Percentiles rank a stretch among this genome's conserved stretches.
Evolutionary conservation across 2,797 vertebrate species (phyloP).

Genomic region (Threskiornis aethiopicus): DNA sequence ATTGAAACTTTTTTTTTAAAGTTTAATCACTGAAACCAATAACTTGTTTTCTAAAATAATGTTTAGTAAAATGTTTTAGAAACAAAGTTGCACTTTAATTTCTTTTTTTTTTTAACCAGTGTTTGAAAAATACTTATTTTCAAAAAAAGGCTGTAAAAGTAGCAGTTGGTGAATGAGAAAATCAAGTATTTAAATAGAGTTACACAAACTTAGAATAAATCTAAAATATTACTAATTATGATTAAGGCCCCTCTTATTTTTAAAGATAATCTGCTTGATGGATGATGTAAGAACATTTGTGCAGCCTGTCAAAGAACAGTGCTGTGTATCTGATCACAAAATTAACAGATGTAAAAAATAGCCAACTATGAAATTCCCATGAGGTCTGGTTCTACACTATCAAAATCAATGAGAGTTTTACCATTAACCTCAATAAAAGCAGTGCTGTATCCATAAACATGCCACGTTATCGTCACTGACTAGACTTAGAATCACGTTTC

Average conservation of each 20-base stretch:
- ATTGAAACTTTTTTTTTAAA: background rate
- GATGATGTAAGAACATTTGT: background rate
- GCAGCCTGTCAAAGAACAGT: background rate
- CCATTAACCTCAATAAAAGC: background rate
- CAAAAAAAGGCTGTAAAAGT: constrained; percentile 6
- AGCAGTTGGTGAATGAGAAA: background rate
- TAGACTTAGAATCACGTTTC: background rate
- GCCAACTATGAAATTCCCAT: background rate
- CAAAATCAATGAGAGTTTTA: background rate
- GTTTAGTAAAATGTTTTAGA: constrained; percentile 36
- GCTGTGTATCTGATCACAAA: background rate
- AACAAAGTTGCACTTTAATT: background rate
- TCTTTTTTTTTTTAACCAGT: background rate
- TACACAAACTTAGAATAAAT: background rate
- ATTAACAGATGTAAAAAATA: background rate
- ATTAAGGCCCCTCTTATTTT: background rate
- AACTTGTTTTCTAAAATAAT: constrained; percentile 9
- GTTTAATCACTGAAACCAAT: constrained; percentile 19
- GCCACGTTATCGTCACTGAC: background rate
- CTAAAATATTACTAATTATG: background rate
- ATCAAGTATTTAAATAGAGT: background rate
- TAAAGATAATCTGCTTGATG: background rate
- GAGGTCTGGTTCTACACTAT: background rate
- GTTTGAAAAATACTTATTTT: background rate
- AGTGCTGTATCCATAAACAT: background rate